phyloP scores from a whole-genome alignment of 35 echinoderm and acorn worm genomes.

The Patiria miniata region DNA sequence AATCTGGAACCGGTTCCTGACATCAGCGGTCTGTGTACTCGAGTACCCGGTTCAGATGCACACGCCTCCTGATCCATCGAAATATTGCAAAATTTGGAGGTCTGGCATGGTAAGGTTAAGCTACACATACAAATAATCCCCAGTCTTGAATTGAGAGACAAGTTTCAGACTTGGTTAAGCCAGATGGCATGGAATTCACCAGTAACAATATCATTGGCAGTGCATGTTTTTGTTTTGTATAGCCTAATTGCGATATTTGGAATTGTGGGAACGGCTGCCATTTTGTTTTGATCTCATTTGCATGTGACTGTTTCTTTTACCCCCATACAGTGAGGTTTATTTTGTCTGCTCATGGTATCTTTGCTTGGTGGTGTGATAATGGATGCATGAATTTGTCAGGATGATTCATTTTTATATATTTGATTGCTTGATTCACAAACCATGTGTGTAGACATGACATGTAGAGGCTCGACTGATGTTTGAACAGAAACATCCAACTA shows the following conservation, averaged over 20 bases:
- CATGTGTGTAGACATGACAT: not conserved
- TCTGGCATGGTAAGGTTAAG: too few relatives aligned
- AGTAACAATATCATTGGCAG: not conserved
- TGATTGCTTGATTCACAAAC: slow-evolving; percentile 22
- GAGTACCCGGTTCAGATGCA: too few relatives aligned
- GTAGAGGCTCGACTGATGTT: too few relatives aligned
- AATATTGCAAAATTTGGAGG: too few relatives aligned
- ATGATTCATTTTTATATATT: not conserved
- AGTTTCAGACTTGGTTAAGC: too few relatives aligned
- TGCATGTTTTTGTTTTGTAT: not conserved
- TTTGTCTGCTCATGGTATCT: not conserved
- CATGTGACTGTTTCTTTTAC: not conserved
- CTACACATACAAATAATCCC: too few relatives aligned
- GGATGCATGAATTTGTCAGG: not conserved
- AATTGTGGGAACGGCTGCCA: not conserved
- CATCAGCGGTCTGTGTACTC: too few relatives aligned
- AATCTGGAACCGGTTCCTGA: too few relatives aligned
- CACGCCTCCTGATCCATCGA: too few relatives aligned
- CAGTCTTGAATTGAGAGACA: too few relatives aligned
- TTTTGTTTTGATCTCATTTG: slow-evolving; percentile 1
- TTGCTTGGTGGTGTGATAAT: not conserved
- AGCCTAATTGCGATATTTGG: not conserved
- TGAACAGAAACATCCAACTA: too few relatives aligned
- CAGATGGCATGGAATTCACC: not conserved
- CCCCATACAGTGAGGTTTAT: not conserved